Percentiles rank a stretch among this genome's conserved stretches.
Conservation (phyloP, 1,140 invertebrate genomes). For the Drosophila tani region DNA sequence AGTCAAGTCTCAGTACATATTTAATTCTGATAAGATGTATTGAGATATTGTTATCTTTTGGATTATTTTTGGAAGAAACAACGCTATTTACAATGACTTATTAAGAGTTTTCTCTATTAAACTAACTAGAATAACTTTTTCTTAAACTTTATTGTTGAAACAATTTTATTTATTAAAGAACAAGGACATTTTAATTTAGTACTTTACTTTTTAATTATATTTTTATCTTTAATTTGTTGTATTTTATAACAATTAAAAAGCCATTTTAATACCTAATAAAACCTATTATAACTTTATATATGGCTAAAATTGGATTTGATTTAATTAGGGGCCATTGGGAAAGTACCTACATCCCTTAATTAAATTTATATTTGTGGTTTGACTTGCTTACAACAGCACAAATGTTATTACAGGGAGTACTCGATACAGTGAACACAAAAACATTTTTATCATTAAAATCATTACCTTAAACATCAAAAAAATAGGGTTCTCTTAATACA, state of each 20-base stretch:
- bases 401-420: background rate
- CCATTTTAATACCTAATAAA: background rate
- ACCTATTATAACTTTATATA: background rate
- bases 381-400: background rate
- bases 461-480: background rate
- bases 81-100: background rate
- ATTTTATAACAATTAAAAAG: background rate
- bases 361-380: background rate
- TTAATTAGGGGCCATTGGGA: background rate
- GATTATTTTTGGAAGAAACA: background rate
- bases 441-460: background rate
- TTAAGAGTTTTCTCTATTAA: background rate
- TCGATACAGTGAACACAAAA: background rate
- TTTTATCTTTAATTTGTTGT: too few species aligned
- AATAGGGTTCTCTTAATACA: background rate
- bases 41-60: background rate
- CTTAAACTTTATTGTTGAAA: background rate
- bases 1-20: too few species aligned
- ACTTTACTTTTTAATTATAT: too few species aligned
- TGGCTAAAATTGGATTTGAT: background rate
- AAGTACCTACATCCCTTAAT: background rate
- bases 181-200: too few species aligned
- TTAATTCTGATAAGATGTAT: background rate
- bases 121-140: background rate
- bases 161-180: too few species aligned